Conservation (phyloP, 2,797 vertebrate species). For the Sebastes oblongus region DNA sequence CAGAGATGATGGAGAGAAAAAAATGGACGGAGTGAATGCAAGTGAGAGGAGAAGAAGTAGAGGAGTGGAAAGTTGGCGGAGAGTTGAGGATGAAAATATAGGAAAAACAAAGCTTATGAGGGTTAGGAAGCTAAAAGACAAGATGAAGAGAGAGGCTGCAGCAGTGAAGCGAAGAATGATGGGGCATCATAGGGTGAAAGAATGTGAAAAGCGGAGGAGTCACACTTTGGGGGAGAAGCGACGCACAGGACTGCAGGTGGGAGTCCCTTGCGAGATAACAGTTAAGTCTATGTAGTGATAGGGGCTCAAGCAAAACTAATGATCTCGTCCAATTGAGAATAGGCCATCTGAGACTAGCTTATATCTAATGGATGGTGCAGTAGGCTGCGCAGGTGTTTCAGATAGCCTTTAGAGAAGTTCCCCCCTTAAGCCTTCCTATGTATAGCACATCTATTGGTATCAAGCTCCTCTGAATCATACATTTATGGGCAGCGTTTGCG, state of each 20-base stretch:
- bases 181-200: slow-evolving; percentile 19
- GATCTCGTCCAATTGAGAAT: slow-evolving; percentile 74
- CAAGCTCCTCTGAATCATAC: slow-evolving; percentile 25
- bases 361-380: slow-evolving; percentile 61
- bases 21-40: slow-evolving; percentile 48
- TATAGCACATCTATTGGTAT: slow-evolving; percentile 27
- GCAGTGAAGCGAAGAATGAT: slow-evolving; percentile 35
- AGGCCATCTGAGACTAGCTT: slow-evolving; percentile 66
- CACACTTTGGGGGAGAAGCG: background rate
- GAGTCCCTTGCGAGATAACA: slow-evolving; percentile 66
- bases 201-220: slow-evolving; percentile 33
- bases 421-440: slow-evolving; percentile 49
- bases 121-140: slow-evolving; percentile 3
- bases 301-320: slow-evolving; percentile 78
- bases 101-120: background rate
- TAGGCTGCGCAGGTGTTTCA: slow-evolving; percentile 65
- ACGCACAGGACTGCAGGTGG: slow-evolving; percentile 51
- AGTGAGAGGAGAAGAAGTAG: background rate
- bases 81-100: background rate
- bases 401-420: slow-evolving; percentile 40
- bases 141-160: slow-evolving; percentile 9
- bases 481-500: slow-evolving; percentile 19
- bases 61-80: background rate
- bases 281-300: slow-evolving; percentile 72
- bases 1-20: slow-evolving; percentile 51